These are phyloP conservation scores for Lophius piscatorius DNA, from an alignment of 2,113 vertebrate species.

Conservation along the genomic window DNA sequence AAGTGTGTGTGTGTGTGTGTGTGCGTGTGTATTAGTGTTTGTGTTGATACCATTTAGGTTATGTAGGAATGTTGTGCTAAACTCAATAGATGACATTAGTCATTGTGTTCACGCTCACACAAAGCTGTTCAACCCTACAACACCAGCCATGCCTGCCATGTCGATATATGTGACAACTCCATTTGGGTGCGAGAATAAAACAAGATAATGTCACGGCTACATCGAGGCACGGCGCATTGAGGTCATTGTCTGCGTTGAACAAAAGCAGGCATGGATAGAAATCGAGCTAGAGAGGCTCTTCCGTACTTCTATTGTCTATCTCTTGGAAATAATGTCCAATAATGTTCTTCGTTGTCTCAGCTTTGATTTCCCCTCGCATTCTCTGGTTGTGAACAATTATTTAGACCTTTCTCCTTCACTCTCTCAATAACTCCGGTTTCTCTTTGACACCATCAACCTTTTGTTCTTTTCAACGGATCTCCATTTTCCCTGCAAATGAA, in stretches of 20 bases:
- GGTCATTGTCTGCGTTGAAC: constrained; percentile 3
- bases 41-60: too few species aligned
- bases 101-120: constrained; percentile 15
- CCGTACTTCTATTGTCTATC: neutral
- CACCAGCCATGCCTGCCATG: constrained; percentile 4
- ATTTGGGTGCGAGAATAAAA: neutral
- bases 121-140: neutral
- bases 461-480: too few species aligned
- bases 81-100: constrained; percentile 35
- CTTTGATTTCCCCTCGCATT: neutral
- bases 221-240: neutral
- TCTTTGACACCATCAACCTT: too few species aligned
- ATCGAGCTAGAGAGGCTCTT: constrained; percentile 1
- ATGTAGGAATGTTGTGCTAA: constrained; percentile 10
- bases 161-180: constrained; percentile 10
- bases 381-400: neutral
- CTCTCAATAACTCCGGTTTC: too few species aligned
- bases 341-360: neutral
- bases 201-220: neutral
- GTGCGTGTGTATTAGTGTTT: neutral
- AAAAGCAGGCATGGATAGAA: constrained; percentile 12
- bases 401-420: neutral
- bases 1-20: constrained; percentile 1
- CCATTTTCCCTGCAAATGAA: too few species aligned
- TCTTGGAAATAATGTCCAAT: neutral